Percentiles rank a stretch among this genome's conserved stretches.
phyloP scores from a whole-genome alignment of 2,797 vertebrate genomes.

The Phalloptychus januarius region DNA sequence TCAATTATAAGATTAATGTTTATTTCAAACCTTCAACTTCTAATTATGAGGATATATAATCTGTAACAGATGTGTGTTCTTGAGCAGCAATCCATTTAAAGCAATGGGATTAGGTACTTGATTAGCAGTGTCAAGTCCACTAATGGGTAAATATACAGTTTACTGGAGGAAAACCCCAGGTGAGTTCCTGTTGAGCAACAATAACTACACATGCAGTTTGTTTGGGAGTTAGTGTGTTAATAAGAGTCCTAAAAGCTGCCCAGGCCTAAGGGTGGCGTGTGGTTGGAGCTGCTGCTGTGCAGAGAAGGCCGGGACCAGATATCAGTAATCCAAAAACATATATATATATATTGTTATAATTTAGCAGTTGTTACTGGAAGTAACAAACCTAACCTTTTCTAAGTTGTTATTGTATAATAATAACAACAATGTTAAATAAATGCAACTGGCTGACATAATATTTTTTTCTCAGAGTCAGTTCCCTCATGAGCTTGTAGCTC shows the following conservation, averaged over 20 bases:
- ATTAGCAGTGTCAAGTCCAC: conserved; percentile 21
- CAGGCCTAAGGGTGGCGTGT: conserved; percentile 39
- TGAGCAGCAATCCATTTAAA: conserved; percentile 3
- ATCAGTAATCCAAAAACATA: not conserved
- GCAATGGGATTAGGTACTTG: conserved; percentile 21
- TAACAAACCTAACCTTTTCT: too few relatives aligned
- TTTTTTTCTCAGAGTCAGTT: not conserved
- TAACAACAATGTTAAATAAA: conserved; percentile 7
- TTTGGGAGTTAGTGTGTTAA: conserved; percentile 47
- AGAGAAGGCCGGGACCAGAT: not conserved
- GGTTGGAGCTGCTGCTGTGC: conserved; percentile 34
- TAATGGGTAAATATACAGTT: conserved; percentile 37
- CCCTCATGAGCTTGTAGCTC: not conserved
- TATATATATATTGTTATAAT: conserved; percentile 6
- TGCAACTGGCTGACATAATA: not conserved
- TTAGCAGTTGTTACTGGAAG: too few relatives aligned
- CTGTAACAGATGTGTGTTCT: not conserved
- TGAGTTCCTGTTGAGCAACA: conserved; percentile 49
- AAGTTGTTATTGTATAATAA: too few relatives aligned
- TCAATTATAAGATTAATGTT: not conserved
- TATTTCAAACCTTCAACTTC: not conserved
- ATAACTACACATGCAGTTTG: conserved; percentile 44
- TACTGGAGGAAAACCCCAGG: conserved; percentile 51
- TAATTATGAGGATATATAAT: not conserved
- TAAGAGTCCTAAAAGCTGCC: conserved; percentile 31